A percentile compares a stretch with the other conserved stretches of the same genome.
phyloP scores from a whole-genome alignment of 2,888 invertebrate genomes.

The Scaptomyza flava region DNA sequence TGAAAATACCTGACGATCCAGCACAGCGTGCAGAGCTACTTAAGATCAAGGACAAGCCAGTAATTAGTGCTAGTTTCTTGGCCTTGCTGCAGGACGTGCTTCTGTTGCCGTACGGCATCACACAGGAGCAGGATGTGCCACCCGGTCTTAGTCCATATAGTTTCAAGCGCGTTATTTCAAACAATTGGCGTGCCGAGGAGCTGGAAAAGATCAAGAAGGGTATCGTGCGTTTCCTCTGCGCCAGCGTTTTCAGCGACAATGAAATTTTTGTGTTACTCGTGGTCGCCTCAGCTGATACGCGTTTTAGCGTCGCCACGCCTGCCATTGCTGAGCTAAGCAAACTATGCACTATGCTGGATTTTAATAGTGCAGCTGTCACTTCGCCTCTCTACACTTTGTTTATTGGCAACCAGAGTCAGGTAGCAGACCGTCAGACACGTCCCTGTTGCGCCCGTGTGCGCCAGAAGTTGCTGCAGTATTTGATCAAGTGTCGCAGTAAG shows the following conservation, averaged over 20 bases:
- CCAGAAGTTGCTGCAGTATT: constrained; percentile 92
- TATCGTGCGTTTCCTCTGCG: constrained; percentile 92
- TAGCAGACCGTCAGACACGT: constrained; percentile 89
- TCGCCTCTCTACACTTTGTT: constrained; percentile 92
- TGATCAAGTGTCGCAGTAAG: constrained; percentile 89
- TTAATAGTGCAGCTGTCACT: constrained; percentile 89
- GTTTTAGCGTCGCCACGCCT: constrained; percentile 94
- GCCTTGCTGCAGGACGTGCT: constrained; percentile 93
- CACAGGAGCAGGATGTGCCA: constrained; percentile 86
- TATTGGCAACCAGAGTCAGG: constrained; percentile 85
- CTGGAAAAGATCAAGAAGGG: constrained; percentile 93
- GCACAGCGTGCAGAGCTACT: constrained; percentile 88
- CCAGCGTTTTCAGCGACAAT: constrained; percentile 90
- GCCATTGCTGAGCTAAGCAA: constrained; percentile 94
- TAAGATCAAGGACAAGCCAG: constrained; percentile 90
- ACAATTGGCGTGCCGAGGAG: constrained; percentile 91
- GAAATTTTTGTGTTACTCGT: constrained; percentile 91
- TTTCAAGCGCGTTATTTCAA: constrained; percentile 90
- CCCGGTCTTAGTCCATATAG: constrained; percentile 91
- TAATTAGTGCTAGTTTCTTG: constrained; percentile 85
- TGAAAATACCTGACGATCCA: constrained; percentile 87
- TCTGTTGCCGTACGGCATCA: constrained; percentile 88
- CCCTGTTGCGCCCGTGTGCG: constrained; percentile 93
- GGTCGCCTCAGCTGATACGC: constrained; percentile 94
- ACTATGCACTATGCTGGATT: constrained; percentile 89